These are phyloP conservation scores for Danio tinwini DNA, from an alignment of 2,797 vertebrate species.

Conservation along the genomic window DNA sequence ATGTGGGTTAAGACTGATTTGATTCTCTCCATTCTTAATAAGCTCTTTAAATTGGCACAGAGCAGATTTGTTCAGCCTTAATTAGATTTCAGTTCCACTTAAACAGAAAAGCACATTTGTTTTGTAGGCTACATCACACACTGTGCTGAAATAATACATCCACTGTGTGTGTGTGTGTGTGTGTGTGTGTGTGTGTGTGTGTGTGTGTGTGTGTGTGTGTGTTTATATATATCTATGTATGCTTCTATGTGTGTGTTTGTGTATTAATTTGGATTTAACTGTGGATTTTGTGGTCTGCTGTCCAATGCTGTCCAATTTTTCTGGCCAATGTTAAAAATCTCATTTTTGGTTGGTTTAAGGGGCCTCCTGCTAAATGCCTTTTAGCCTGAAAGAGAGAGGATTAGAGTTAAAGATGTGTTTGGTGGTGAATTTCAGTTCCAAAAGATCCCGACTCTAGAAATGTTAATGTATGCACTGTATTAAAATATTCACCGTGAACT, in stretches of 20 bases:
- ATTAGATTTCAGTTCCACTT: neutral
- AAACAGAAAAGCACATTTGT: constrained; percentile 12
- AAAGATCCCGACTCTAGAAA: neutral
- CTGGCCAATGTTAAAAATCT: constrained; percentile 6
- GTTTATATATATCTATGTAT: no score
- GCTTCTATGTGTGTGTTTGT: no score
- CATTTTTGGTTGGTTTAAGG: neutral
- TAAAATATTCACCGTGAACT: neutral
- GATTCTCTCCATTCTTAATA: neutral
- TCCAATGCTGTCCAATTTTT: no score
- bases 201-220: no score
- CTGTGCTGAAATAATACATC: neutral
- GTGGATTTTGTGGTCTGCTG: neutral
- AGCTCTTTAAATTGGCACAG: constrained; percentile 12
- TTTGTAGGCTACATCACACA: neutral
- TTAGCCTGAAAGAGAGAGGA: neutral
- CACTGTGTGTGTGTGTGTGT: no score
- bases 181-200: no score
- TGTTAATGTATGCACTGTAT: neutral
- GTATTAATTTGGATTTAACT: neutral
- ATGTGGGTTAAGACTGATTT: constrained; percentile 9
- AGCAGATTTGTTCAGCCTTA: constrained; percentile 1
- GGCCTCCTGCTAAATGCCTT: constrained; percentile 26
- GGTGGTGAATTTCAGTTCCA: constrained; percentile 24
- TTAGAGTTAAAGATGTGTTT: neutral